Base-by-base conservation (phyloP, 2,888 invertebrate genomes). In the Megamerina dolium region DNA sequence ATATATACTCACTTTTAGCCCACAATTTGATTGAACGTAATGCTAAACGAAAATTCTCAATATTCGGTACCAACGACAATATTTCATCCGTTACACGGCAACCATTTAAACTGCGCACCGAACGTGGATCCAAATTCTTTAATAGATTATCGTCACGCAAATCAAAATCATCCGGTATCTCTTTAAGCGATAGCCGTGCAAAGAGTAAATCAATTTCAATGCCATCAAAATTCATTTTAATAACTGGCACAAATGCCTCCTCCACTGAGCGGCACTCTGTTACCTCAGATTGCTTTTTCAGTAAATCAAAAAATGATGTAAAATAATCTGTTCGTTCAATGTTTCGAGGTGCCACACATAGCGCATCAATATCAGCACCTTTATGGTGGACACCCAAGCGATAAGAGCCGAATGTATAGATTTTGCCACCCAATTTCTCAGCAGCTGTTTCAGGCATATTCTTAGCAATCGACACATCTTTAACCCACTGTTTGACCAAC, bases 341-440 rank as follows among this genome's bases (percentile, higher is more conserved):
- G 72, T 99, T 97, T 30, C 95, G 78, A 10, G 99, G 99, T 19
- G 92, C 96, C 17, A 99, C 96, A 74, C 96, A 96, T 19, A 99
- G 72, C 0, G 97, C 96, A 76, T 99, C 99, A 60, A 99, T 99
- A 77, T 99, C 99, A 49, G 97, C 97, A 26, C 97, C 97, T 74
- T 89, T 85, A 59, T 93, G 93, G 68, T 96, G 96, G 6, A 97
- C 97, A 58, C 99, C 89, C 56, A 89, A 78, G 54, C 91, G 77
- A 68, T 97, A 99, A 43, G 97, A 97, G 34, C 99, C 99, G 73
- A 99, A 99, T n/a, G 97, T 99, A 66, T 93, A 99, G 48, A 99
- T 93, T 74, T 96, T 96, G 4, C 99, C 99, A 17, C 97, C 96
- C 45, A 96, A 87, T 54, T 83, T 83, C 42, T 92, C 91, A 2